Conservation (phyloP, 2,888 invertebrate species). For the Nephrotoma guestfalica region DNA sequence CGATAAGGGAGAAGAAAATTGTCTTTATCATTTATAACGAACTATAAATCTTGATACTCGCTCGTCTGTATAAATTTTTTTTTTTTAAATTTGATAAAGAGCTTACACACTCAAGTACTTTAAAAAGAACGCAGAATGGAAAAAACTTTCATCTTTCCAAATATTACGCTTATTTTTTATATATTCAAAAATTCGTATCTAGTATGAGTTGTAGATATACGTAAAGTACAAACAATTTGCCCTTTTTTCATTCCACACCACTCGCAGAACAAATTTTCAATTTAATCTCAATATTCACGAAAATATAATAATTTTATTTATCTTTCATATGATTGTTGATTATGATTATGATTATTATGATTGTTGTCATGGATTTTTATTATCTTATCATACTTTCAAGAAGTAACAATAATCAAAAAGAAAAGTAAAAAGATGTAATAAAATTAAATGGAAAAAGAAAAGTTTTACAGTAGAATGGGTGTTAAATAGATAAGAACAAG, state of each 20-base stretch:
- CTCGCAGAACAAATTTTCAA: not conserved
- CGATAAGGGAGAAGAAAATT: not conserved
- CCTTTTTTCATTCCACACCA: not conserved
- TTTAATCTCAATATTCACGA: not conserved
- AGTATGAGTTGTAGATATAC: not conserved
- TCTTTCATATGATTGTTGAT: not conserved
- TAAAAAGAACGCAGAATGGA: not conserved
- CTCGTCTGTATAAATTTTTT: not conserved
- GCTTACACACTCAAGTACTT: not conserved
- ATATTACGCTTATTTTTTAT: not conserved
- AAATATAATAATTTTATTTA: not conserved
- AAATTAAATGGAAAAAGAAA: not conserved
- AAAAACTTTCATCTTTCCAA: not conserved
- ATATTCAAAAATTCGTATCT: not conserved
- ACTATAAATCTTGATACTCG: not conserved
- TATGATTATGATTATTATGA: not conserved
- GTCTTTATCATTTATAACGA: not conserved
- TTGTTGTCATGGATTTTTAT: not conserved
- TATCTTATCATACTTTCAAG: not conserved
- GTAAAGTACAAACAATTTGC: not conserved
- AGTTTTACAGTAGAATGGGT: not conserved
- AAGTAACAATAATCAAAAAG: not conserved
- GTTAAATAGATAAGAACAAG: not conserved
- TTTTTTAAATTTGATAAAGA: not conserved
- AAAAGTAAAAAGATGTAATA: not conserved